Base-by-base conservation (phyloP, 1,140 invertebrate species). In the Pseudomyrmex flavicornis region DNA sequence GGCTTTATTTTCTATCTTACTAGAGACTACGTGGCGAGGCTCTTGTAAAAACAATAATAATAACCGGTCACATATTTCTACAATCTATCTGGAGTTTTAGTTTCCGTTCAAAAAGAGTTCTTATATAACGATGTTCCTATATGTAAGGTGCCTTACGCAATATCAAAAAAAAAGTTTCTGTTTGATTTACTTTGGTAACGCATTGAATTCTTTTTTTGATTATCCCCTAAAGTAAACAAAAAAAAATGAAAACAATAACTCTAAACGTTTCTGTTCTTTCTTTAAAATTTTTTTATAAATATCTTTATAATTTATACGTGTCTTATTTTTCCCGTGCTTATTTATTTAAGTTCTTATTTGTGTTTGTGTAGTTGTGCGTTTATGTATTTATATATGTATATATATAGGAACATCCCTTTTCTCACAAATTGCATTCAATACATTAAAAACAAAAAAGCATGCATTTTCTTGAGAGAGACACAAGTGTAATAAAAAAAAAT, bases 1-100 rank as follows among this genome's bases (percentile, higher is more conserved):
- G 76, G 86, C 89, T 91, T 91, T 83, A 89, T 90, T 91, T 90
- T 90, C 90, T 91, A 91, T 83, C 86, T 92, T 89, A 90, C 76
- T 90, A 79, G 85, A 74, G 84, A 85, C 90, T 91, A 92, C 90
- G 86, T 85, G 90, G 90, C 89, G 89, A 92, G 86, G 82, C 90
- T 91, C 89, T 92, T 91, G 88, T 82, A 90, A 73, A 86, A 92
- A 89, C 88, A 88, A 90, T 90, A 73, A 72, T 62, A 63, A 15
- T 52, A 13, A 52, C 50, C 66, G 66, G 54, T 75, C 69, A 66
- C 79, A 73, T 63, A 50, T 82, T 59, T 48, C 59, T 17, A 79
- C 12, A 68, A 68, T 62, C 52, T 20, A 12, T 35, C 52, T 75
- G 20, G 66, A 50, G 69, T 85, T 44, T 66, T 83, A 54, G 72